These are phyloP conservation scores for Athalia circularis DNA, from an alignment of 2,888 invertebrate genomes.

Conservation along the genomic window DNA sequence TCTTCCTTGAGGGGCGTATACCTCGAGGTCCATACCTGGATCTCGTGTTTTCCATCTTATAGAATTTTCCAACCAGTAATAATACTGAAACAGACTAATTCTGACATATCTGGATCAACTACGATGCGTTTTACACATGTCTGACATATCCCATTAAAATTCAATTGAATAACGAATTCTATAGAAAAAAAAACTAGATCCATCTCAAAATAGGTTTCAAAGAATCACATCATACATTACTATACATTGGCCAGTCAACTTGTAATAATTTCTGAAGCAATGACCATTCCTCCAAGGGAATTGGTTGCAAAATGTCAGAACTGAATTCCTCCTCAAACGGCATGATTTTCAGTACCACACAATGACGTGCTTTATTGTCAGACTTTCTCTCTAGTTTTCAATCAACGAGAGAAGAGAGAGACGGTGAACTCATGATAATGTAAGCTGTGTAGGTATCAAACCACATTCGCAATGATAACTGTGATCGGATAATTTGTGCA, in stretches of 20 bases:
- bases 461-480: too few species aligned
- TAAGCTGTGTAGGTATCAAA: too few species aligned
- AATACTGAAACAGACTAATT: conserved; percentile 67
- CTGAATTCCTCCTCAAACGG: background rate
- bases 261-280: conserved; percentile 62
- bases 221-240: conserved; percentile 54
- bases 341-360: background rate
- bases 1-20: conserved; percentile 74
- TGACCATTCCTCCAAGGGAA: conserved; percentile 63
- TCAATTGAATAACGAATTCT: background rate
- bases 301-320: conserved; percentile 64
- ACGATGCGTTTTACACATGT: too few species aligned
- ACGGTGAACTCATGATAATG: too few species aligned
- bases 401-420: too few species aligned
- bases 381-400: background rate
- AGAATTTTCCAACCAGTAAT: conserved; percentile 71
- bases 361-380: background rate
- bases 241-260: conserved; percentile 66
- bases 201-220: background rate
- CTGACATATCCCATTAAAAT: too few species aligned
- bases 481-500: too few species aligned
- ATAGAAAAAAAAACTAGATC: background rate
- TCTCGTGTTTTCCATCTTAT: conserved; percentile 66
- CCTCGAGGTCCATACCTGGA: conserved; percentile 66
- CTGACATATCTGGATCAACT: too few species aligned